A percentile compares a stretch with the other conserved stretches of the same genome.
Conservation (phyloP, 2,113 vertebrate species). For the Bos indicus region DNA sequence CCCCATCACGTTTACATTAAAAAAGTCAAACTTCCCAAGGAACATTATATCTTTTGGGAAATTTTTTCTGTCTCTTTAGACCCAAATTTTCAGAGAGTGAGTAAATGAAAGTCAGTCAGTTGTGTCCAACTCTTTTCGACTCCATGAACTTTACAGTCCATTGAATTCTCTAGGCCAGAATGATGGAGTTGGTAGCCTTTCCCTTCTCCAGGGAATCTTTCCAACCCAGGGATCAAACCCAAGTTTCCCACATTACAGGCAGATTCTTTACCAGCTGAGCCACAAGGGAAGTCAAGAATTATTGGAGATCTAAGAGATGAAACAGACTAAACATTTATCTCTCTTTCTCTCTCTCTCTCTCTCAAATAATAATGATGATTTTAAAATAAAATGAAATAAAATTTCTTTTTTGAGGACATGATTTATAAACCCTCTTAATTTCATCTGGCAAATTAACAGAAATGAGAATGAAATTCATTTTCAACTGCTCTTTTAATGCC, state of each 20-base stretch:
- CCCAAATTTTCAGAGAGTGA: not conserved
- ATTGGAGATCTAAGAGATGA: not conserved
- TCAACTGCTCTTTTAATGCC: not conserved
- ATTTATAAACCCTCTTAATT: not conserved
- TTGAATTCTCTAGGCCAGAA: not conserved
- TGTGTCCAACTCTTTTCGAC: not conserved
- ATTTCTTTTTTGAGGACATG: not conserved
- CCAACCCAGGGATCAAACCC: not conserved
- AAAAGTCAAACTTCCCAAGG: not conserved
- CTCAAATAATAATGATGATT: not conserved
- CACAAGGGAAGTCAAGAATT: not conserved
- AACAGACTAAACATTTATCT: not conserved
- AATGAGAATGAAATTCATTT: not conserved
- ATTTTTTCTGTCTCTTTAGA: not conserved
- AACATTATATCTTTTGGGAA: not conserved
- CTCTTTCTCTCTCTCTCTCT: not conserved
- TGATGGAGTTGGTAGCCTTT: not conserved
- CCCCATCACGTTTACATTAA: not conserved
- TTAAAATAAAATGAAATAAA: conserved; percentile 14
- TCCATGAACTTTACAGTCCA: not conserved
- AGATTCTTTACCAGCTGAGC: not conserved
- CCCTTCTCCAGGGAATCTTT: not conserved
- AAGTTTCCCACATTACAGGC: not conserved
- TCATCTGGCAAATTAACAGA: not conserved
- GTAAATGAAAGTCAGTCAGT: not conserved